These are phyloP conservation scores for Geopemphigus sp. DNA, from an alignment of 1,140 invertebrate species.

Conservation along the genomic window DNA sequence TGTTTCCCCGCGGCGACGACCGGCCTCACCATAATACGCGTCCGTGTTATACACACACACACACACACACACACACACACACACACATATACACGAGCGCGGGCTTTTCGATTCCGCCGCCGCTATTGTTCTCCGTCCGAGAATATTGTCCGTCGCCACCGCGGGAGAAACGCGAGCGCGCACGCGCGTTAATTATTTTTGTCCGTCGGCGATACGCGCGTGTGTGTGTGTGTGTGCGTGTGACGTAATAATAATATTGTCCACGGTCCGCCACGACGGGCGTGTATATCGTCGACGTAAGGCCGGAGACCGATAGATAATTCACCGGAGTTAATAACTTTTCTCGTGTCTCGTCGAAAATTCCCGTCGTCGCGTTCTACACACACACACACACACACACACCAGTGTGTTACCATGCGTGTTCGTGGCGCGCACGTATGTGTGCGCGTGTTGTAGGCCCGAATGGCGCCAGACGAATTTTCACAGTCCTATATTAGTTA, in stretches of 20 bases:
- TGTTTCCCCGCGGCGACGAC: too few relatives aligned
- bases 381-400: neutral
- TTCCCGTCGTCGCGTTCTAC: neutral
- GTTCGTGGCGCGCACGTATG: neutral
- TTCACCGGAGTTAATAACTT: constrained; percentile 45
- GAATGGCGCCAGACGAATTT: constrained; percentile 49
- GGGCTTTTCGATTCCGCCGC: too few relatives aligned
- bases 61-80: too few relatives aligned
- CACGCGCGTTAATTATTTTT: too few relatives aligned
- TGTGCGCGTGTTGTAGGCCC: constrained; percentile 1
- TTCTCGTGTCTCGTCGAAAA: neutral
- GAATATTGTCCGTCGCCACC: too few relatives aligned
- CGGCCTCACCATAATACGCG: too few relatives aligned
- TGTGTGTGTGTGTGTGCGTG: neutral
- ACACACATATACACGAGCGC: too few relatives aligned
- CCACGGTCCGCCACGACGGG: neutral
- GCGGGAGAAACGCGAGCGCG: too few relatives aligned
- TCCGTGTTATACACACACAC: too few relatives aligned
- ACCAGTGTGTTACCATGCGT: neutral
- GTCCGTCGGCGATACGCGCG: too few relatives aligned
- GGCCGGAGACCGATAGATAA: constrained; percentile 13
- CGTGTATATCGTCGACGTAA: neutral
- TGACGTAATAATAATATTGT: constrained; percentile 16
- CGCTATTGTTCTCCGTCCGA: too few relatives aligned
- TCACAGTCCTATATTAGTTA: constrained; percentile 39